These are phyloP conservation scores for Sebastes miniatus DNA, from an alignment of 2,797 vertebrate species.

Conservation along the genomic window DNA sequence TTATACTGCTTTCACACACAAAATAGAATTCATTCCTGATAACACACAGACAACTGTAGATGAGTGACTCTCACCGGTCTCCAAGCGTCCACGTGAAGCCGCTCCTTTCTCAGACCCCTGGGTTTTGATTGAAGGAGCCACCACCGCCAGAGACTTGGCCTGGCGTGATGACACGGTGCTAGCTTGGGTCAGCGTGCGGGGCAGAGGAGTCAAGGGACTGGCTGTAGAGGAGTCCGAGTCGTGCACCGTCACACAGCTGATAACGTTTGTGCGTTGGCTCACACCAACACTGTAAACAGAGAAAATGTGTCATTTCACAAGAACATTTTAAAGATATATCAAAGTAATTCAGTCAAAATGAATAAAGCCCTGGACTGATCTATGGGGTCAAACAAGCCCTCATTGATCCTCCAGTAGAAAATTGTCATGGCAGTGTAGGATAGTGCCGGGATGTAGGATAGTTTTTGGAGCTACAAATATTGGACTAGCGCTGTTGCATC, in stretches of 20 bases:
- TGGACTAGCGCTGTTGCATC: neutral
- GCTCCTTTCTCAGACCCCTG: constrained; percentile 81
- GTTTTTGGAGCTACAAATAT: neutral
- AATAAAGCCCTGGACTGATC: neutral
- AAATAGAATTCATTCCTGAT: neutral
- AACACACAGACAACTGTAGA: neutral
- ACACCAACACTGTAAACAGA: constrained; percentile 79
- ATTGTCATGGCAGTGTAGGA: neutral
- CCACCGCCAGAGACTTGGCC: constrained; percentile 90
- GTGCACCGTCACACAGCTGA: constrained; percentile 98
- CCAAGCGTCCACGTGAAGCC: constrained; percentile 50
- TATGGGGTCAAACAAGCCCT: neutral
- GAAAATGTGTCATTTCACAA: neutral
- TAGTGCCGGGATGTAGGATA: neutral
- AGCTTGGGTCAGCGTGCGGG: constrained; percentile 73
- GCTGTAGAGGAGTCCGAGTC: constrained; percentile 95
- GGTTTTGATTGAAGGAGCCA: constrained; percentile 91
- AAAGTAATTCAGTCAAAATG: neutral
- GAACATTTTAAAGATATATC: neutral
- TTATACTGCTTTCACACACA: neutral
- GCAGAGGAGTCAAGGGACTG: constrained; percentile 90
- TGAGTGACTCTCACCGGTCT: constrained; percentile 55
- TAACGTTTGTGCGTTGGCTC: constrained; percentile 95
- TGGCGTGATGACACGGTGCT: constrained; percentile 77
- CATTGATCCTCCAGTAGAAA: neutral